Conservation (phyloP, 2,113 vertebrate genomes). For the Sphaerodactylus townsendi region DNA sequence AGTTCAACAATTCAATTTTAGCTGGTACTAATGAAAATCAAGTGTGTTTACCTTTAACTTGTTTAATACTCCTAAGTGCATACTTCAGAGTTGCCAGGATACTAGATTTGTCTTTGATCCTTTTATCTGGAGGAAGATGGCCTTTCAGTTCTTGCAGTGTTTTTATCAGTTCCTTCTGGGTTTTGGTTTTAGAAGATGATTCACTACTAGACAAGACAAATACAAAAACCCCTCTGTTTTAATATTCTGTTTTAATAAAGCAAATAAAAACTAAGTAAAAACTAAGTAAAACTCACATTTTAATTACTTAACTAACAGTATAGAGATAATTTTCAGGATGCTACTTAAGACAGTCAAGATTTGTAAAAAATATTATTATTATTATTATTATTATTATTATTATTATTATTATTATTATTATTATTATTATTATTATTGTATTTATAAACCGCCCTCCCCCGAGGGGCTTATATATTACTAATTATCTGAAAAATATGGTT, state of each 20-base stretch:
- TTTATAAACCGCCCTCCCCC: too few species aligned
- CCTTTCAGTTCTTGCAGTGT: slow-evolving; percentile 88
- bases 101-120: slow-evolving; percentile 85
- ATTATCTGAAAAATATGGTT: neutral
- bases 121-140: slow-evolving; percentile 88
- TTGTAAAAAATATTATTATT: too few species aligned
- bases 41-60: slow-evolving; percentile 87
- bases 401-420: too few species aligned
- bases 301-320: neutral
- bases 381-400: too few species aligned
- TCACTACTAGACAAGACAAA: slow-evolving; percentile 80
- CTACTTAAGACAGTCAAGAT: neutral
- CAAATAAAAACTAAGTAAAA: too few species aligned
- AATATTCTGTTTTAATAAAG: neutral
- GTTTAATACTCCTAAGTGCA: slow-evolving; percentile 91
- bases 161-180: slow-evolving; percentile 89
- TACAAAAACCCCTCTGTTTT: neutral
- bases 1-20: slow-evolving; percentile 2
- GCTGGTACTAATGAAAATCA: neutral
- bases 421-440: too few species aligned
- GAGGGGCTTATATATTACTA: too few species aligned
- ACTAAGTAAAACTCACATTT: too few species aligned
- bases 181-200: slow-evolving; percentile 88
- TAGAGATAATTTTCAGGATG: neutral
- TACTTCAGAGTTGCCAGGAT: slow-evolving; percentile 88